Base-by-base conservation (phyloP, 2,113 vertebrate species). In the Peucedramus taeniatus region DNA sequence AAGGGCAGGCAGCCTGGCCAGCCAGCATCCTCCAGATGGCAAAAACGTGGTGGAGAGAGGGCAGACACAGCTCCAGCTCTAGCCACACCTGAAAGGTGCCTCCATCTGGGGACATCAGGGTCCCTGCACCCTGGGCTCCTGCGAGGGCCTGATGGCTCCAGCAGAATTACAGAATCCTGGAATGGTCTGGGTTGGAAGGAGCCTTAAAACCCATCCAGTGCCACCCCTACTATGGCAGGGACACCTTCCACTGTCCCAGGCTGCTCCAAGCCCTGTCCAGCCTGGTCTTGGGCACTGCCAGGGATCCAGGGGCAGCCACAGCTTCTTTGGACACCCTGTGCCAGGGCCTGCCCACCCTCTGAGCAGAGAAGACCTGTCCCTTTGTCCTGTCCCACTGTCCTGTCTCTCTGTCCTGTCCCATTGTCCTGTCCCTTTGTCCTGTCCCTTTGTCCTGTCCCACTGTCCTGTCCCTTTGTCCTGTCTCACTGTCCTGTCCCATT, bases 261-360 rank as follows among this genome's bases (percentile, higher is more conserved):
- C 0, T 57, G 42, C 31, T 50, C 42, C 42, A 31, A 35, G 3
- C 49, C 35, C 49, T 0, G 0, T 35, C 66, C 57, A 81, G 0
- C 12, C 50, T 27, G 35, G 31, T 21, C 59, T 49, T 1, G 66
- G 35, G 1, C 35, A 56, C 16, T 71, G 0, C 14, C 66, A 72
- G 57, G 57, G 42, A 27, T 56, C n/a, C n/a, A n/a, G 65, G 57
- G 6, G 11, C 40, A 79, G 75, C 56, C 33, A 13, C 18, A 45
- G 33, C 40, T 47, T 1, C 56, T 70, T 15, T 54, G 49, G 39
- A 4, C n/a, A 74, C 1, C 12, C 30, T 49, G 65, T n/a, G 20
- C 74, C 72, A 60, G 45, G 18, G 33, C 19, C 33, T 53, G 1
- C 21, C 31, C 64, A 53, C 27, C 30, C 24, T 70, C 15, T 21